Evolutionary conservation across 2,797 vertebrate species (phyloP).

Genomic region (Kryptopterus vitreolus): DNA sequence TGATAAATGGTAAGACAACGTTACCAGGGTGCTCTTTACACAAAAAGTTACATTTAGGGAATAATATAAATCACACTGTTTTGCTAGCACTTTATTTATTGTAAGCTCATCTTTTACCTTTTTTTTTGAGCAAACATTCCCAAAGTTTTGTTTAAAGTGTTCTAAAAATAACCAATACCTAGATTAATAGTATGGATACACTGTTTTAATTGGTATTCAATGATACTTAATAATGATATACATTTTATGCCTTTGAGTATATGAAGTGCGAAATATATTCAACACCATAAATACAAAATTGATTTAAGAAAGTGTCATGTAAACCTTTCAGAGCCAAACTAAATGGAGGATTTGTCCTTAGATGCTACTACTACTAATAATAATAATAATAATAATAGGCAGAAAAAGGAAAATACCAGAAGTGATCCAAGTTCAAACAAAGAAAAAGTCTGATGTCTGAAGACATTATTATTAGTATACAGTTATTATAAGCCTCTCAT

Average conservation of each 20-base stretch:
- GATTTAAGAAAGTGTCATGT: no score
- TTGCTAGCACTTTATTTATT: neutral
- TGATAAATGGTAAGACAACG: neutral
- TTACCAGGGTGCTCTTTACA: constrained; percentile 7
- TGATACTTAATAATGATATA: no score
- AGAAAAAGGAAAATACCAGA: neutral
- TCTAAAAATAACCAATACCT: no score
- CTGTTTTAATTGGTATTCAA: no score
- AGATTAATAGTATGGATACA: no score
- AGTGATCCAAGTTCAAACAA: neutral
- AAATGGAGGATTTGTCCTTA: no score
- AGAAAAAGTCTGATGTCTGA: neutral
- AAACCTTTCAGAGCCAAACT: no score
- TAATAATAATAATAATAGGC: neutral
- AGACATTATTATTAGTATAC: no score
- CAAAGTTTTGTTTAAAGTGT: no score
- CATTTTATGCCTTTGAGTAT: neutral
- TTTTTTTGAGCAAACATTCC: neutral
- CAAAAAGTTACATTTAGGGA: neutral
- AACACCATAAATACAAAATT: no score
- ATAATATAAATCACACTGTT: neutral
- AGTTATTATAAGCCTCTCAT: neutral
- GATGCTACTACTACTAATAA: no score
- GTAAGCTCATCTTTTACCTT: neutral
- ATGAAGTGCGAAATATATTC: neutral